Conservation (phyloP, 2,888 invertebrate species). For the Branchipolynoe longqiensis region DNA sequence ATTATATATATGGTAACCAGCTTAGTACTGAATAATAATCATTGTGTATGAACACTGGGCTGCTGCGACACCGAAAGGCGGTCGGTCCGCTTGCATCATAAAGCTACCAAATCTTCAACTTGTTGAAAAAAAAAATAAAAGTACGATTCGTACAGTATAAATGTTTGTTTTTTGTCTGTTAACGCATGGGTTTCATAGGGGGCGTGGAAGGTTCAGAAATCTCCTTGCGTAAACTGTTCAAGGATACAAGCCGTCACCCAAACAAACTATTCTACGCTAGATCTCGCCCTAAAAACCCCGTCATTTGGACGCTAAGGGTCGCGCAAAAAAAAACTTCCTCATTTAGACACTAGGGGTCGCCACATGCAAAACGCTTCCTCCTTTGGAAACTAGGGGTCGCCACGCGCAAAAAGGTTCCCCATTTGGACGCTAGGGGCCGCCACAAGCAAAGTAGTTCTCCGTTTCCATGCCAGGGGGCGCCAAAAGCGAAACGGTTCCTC, state of each 20-base stretch:
- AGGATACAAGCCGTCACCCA: neutral
- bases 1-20: slow-evolving; percentile 13
- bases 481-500: too few relatives aligned
- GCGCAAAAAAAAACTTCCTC: too few relatives aligned
- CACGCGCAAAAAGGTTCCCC: too few relatives aligned
- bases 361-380: too few relatives aligned
- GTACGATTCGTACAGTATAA: slow-evolving; percentile 26
- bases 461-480: too few relatives aligned
- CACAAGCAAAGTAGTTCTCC: too few relatives aligned
- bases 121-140: slow-evolving; percentile 37
- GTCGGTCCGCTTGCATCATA: slow-evolving; percentile 25
- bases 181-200: neutral
- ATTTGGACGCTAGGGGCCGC: too few relatives aligned
- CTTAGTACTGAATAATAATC: neutral
- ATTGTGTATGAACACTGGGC: slow-evolving; percentile 4
- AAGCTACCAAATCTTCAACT: slow-evolving; percentile 51
- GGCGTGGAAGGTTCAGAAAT: too few relatives aligned
- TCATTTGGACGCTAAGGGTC: too few relatives aligned
- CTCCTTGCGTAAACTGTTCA: neutral
- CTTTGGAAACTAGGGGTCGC: too few relatives aligned
- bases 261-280: slow-evolving; percentile 32
- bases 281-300: too few relatives aligned
- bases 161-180: neutral
- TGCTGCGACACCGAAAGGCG: neutral
- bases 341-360: too few relatives aligned